Base-by-base conservation (phyloP, 2,888 invertebrate genomes). In the Dolichopus griseipennis region DNA sequence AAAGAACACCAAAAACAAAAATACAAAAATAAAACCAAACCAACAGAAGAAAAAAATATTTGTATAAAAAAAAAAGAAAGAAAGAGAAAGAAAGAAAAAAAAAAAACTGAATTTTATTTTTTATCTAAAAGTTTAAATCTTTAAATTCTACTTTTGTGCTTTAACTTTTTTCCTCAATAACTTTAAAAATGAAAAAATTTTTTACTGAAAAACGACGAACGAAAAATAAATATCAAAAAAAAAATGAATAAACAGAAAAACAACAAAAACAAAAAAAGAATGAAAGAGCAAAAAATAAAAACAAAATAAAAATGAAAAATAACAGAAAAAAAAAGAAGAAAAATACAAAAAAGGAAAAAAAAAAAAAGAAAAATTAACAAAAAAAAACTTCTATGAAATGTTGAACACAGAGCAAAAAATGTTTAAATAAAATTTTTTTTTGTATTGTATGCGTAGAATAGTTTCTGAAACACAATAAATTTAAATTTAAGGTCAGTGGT, bases 51-150 rank as follows among this genome's bases (percentile, higher is more conserved):
- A 41, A 41, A 37, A 52, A 37, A 37, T 37, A 37, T 37, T 10
- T 37, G 12, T 37, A 37, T 34, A n/a, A n/a, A n/a, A n/a, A n/a
- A n/a, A n/a, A n/a, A 27, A 27, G 27, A 27, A 5, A 27, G 27
- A n/a, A n/a, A 2, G 27, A 27, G 27, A 27, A 27, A 27, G 27
- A 27, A 4, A 27, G 27, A 27, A 27, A 27, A 27, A 27, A 27
- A 27, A 27, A 27, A 27, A n/a, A n/a, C n/a, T 27, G 27, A 27
- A 27, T 27, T 27, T 37, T 52, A 27, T 52, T 52, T 52, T 52
- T 52, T 52, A 52, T 52, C 52, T 52, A 52, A 52, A 52, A 52
- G 52, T 52, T 52, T 52, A 52, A 52, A 52, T 52, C 52, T 52
- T 52, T 52, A 52, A 52, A 52, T 52, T 52, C 52, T 52, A 52